Evolutionary conservation across 2,113 vertebrate genomes (phyloP).

Genomic region (Phaethornis superciliosus): DNA sequence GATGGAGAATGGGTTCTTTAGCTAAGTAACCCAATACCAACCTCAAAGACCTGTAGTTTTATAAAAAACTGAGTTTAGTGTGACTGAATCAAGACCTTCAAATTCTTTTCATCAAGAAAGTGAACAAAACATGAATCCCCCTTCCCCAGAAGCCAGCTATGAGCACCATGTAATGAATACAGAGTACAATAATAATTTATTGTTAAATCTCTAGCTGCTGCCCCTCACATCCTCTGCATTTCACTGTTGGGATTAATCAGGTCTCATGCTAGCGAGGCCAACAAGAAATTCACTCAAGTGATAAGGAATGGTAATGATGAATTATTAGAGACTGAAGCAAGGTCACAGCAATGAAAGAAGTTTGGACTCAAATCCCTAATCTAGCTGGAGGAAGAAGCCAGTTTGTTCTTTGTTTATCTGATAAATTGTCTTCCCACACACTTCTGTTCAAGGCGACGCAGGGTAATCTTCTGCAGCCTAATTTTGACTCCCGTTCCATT

Average conservation of each 20-base stretch:
- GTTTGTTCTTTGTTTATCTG: background rate
- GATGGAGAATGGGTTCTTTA: background rate
- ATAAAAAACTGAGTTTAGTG: background rate
- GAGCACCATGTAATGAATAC: background rate
- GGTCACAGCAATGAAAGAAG: background rate
- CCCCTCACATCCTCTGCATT: background rate
- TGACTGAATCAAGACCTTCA: background rate
- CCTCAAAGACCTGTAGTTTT: background rate
- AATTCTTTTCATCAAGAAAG: background rate
- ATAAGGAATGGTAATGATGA: background rate
- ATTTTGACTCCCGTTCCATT: background rate
- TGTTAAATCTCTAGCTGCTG: background rate
- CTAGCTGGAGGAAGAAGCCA: background rate
- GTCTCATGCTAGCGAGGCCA: background rate
- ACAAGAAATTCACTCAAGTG: background rate
- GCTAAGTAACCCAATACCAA: background rate
- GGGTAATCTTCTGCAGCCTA: background rate
- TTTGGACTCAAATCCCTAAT: background rate
- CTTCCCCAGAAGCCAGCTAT: background rate
- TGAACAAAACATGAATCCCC: background rate
- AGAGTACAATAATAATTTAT: background rate
- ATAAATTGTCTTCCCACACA: background rate
- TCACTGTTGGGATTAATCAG: background rate
- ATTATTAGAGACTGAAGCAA: background rate
- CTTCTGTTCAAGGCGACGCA: background rate